Conservation (phyloP, 2,797 vertebrate species). For the Poeciliopsis presidionis region DNA sequence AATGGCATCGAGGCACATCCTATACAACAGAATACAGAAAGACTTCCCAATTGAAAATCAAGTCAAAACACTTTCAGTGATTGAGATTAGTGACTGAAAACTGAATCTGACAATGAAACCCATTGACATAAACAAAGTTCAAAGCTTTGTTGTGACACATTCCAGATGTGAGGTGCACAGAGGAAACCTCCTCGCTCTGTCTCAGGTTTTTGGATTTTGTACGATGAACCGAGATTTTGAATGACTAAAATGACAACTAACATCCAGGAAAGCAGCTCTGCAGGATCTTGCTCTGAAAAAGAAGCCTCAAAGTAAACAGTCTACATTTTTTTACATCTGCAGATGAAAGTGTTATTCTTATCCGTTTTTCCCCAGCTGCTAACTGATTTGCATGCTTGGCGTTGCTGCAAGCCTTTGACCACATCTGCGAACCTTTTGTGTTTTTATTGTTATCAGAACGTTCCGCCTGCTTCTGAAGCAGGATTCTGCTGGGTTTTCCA, state of each 20-base stretch:
- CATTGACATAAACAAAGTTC: neutral
- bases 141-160: neutral
- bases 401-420: constrained; percentile 31
- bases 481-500: constrained; percentile 71
- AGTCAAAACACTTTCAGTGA: neutral
- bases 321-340: constrained; percentile 16
- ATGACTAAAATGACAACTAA: neutral
- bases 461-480: constrained; percentile 79
- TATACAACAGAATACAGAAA: neutral
- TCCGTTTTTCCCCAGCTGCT: constrained; percentile 3
- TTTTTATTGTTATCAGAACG: constrained; percentile 61
- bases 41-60: neutral
- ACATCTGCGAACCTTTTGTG: constrained; percentile 45
- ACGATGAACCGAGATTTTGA: neutral
- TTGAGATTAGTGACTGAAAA: neutral
- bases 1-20: neutral
- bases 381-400: constrained; percentile 13
- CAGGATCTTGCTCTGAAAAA: neutral
- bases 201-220: neutral
- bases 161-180: neutral
- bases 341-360: constrained; percentile 12
- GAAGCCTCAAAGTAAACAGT: neutral
- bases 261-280: neutral
- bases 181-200: neutral
- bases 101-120: neutral